These are phyloP conservation scores for Sturmia bella DNA, from an alignment of 2,888 invertebrate genomes.

Conservation along the genomic window DNA sequence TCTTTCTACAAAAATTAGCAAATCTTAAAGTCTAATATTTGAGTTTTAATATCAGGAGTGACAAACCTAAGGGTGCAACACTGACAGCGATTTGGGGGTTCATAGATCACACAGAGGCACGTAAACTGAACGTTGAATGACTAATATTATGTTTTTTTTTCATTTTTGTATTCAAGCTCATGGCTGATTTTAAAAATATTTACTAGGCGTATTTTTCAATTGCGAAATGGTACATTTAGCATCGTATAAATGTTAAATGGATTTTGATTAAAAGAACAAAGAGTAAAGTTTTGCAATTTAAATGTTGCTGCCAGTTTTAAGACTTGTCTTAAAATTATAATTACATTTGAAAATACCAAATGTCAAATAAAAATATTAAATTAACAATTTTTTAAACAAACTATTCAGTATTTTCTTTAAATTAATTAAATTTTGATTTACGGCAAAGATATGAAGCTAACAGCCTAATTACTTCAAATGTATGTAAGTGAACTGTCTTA, in stretches of 20 bases:
- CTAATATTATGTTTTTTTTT: neutral
- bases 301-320: constrained; percentile 2
- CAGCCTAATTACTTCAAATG: constrained; percentile 20
- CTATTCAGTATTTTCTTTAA: neutral
- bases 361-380: constrained; percentile 2
- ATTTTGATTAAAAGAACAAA: constrained; percentile 21
- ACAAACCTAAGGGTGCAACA: constrained; percentile 28
- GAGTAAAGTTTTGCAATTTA: neutral
- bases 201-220: constrained; percentile 21
- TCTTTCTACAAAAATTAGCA: constrained; percentile 7
- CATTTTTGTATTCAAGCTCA: neutral
- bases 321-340: constrained; percentile 18
- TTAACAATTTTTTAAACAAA: neutral
- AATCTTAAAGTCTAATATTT: constrained; percentile 49
- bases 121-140: constrained; percentile 2
- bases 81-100: constrained; percentile 8
- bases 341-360: constrained; percentile 19
- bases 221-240: neutral
- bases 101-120: neutral
- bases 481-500: neutral
- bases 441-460: neutral
- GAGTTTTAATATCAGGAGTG: constrained; percentile 8
- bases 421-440: neutral
- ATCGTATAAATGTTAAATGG: neutral
- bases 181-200: neutral